A percentile compares a stretch with the other conserved stretches of the same genome.
Evolutionary conservation across 2,888 invertebrate genomes (phyloP).

Genomic region (Drosophila infuscata): DNA sequence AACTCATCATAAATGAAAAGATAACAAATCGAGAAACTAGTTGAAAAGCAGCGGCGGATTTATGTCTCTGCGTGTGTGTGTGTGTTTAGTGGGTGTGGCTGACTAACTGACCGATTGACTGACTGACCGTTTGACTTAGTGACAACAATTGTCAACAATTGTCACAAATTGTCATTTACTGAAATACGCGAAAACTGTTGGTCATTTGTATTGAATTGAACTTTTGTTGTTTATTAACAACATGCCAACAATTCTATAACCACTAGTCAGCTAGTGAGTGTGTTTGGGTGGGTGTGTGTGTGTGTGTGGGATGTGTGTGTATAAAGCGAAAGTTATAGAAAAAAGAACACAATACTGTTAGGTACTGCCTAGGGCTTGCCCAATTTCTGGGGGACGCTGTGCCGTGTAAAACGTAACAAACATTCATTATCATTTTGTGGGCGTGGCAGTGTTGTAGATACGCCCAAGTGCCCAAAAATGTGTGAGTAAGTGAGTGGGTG

Average conservation of each 20-base stretch:
- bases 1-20: constrained; percentile 58
- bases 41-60: constrained; percentile 68
- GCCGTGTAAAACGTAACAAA: constrained; percentile 74
- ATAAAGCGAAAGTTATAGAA: constrained; percentile 63
- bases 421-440: constrained; percentile 56
- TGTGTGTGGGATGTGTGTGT: constrained; percentile 32
- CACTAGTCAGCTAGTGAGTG: constrained; percentile 33
- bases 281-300: constrained; percentile 21
- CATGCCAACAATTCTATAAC: constrained; percentile 27
- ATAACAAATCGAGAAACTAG: constrained; percentile 66
- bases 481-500: constrained; percentile 32
- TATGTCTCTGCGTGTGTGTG: constrained; percentile 34
- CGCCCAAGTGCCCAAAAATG: constrained; percentile 14
- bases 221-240: constrained; percentile 2
- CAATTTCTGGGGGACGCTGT: constrained; percentile 51
- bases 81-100: constrained; percentile 28
- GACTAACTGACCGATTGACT: constrained; percentile 26
- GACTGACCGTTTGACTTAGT: constrained; percentile 6
- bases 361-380: constrained; percentile 71
- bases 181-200: constrained; percentile 9
- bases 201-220: constrained; percentile 11
- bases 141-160: constrained; percentile 8
- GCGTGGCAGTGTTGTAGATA: constrained; percentile 43
- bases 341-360: constrained; percentile 72
- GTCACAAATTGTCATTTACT: constrained; percentile 36